These are phyloP conservation scores for Mycalesis mineus DNA, from an alignment of 2,888 invertebrate species.

Conservation along the genomic window DNA sequence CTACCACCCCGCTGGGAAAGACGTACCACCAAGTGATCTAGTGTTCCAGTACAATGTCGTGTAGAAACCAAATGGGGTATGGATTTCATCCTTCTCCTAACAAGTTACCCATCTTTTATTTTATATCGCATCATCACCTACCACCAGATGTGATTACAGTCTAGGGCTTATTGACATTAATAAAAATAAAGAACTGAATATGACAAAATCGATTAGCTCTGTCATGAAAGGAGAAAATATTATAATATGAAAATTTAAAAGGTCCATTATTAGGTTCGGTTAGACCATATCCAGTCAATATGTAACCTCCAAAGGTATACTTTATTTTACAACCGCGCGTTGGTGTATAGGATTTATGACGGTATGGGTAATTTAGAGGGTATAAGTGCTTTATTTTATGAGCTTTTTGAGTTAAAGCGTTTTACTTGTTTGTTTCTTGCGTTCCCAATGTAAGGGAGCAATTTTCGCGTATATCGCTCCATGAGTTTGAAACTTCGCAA, in stretches of 20 bases:
- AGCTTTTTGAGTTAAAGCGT: constrained; percentile 28
- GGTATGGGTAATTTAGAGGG: constrained; percentile 35
- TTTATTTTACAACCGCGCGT: constrained; percentile 29
- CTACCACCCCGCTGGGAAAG: too few species aligned
- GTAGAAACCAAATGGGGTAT: too few species aligned
- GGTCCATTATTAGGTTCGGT: constrained; percentile 6
- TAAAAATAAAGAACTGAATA: too few species aligned
- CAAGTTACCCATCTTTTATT: too few species aligned
- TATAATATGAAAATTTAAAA: not conserved
- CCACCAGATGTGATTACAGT: too few species aligned
- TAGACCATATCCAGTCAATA: constrained; percentile 19
- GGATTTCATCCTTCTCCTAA: too few species aligned
- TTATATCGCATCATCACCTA: too few species aligned
- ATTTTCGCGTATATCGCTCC: constrained; percentile 6
- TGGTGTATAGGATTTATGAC: constrained; percentile 34
- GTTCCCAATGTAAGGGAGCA: constrained; percentile 12
- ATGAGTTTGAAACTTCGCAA: constrained; percentile 2
- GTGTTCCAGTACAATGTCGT: too few species aligned
- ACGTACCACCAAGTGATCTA: too few species aligned
- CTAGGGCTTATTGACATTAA: too few species aligned
- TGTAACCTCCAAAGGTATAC: constrained; percentile 24
- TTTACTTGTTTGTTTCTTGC: constrained; percentile 28
- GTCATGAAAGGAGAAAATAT: not conserved
- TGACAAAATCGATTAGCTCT: not conserved
- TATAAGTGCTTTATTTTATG: constrained; percentile 32